phyloP scores from a whole-genome alignment of 2,888 invertebrate genomes.

The Corythucha ciliata region DNA sequence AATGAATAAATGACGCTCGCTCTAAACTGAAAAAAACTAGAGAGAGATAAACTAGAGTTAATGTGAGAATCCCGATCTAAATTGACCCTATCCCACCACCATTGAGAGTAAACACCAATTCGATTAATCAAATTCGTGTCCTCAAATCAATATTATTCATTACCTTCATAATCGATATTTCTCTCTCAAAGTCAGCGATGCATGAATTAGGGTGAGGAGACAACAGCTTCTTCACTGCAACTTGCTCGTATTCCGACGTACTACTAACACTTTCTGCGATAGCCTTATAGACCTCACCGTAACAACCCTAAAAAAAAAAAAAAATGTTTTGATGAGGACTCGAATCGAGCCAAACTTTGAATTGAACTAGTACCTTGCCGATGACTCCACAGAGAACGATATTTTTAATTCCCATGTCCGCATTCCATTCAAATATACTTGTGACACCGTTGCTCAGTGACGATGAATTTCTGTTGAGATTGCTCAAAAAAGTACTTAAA shows the following conservation, averaged over 20 bases:
- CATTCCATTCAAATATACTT: slow-evolving; percentile 22
- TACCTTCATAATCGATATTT: slow-evolving; percentile 82
- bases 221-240: slow-evolving; percentile 61
- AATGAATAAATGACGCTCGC: no score
- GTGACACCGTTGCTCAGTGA: slow-evolving; percentile 14
- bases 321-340: background rate
- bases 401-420: slow-evolving; percentile 38
- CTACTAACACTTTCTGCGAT: slow-evolving; percentile 52
- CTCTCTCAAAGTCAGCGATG: slow-evolving; percentile 62
- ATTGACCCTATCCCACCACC: no score
- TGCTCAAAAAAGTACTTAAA: slow-evolving; percentile 19
- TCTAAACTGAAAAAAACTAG: no score
- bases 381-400: slow-evolving; percentile 53
- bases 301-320: slow-evolving; percentile 58
- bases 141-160: no score
- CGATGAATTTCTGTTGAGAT: slow-evolving; percentile 12
- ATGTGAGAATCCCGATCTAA: no score
- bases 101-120: no score
- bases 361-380: slow-evolving; percentile 45
- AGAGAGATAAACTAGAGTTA: no score
- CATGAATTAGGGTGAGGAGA: slow-evolving; percentile 41
- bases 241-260: slow-evolving; percentile 46
- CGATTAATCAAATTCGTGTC: no score
- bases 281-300: slow-evolving; percentile 76
- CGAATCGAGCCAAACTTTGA: background rate